These are phyloP conservation scores for Drosophila serrata DNA, from an alignment of 1,140 invertebrate species.

Conservation along the genomic window DNA sequence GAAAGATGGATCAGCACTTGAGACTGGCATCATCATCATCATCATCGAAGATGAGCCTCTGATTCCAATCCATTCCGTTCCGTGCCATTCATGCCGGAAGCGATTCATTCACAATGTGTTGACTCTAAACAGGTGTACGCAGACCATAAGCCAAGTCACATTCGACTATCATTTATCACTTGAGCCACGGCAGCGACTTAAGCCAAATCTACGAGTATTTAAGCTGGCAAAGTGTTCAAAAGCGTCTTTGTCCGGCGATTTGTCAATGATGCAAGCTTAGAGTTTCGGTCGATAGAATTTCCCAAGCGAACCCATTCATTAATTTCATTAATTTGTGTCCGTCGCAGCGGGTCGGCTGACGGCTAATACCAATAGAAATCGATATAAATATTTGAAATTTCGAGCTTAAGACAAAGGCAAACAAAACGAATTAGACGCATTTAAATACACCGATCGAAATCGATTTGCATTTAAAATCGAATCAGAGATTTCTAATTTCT, in stretches of 20 bases:
- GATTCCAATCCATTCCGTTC: conserved; percentile 28
- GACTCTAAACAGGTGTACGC: conserved; percentile 73
- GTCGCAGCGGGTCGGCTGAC: conserved; percentile 54
- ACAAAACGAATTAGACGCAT: conserved; percentile 69
- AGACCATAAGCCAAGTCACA: conserved; percentile 69
- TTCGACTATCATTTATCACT: conserved; percentile 76
- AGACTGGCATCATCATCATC: conserved; percentile 31
- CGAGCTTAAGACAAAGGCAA: conserved; percentile 49
- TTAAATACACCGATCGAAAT: conserved; percentile 69
- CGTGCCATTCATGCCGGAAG: conserved; percentile 70
- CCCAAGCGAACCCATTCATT: conserved; percentile 66
- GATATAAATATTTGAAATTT: conserved; percentile 54
- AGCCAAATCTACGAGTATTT: conserved; percentile 52
- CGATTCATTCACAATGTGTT: conserved; percentile 64
- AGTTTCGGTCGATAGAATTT: conserved; percentile 44
- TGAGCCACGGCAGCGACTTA: conserved; percentile 41
- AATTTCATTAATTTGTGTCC: conserved; percentile 72
- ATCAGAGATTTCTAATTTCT: conserved; percentile 57
- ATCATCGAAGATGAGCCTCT: conserved; percentile 5
- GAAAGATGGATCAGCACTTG: conserved; percentile 23
- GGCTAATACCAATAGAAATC: conserved; percentile 66
- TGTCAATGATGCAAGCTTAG: conserved; percentile 72
- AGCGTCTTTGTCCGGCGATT: conserved; percentile 64
- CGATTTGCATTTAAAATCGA: conserved; percentile 78
- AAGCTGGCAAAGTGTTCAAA: conserved; percentile 46